Conservation (phyloP, 2,888 invertebrate species). For the Pristionchus japonicus region DNA sequence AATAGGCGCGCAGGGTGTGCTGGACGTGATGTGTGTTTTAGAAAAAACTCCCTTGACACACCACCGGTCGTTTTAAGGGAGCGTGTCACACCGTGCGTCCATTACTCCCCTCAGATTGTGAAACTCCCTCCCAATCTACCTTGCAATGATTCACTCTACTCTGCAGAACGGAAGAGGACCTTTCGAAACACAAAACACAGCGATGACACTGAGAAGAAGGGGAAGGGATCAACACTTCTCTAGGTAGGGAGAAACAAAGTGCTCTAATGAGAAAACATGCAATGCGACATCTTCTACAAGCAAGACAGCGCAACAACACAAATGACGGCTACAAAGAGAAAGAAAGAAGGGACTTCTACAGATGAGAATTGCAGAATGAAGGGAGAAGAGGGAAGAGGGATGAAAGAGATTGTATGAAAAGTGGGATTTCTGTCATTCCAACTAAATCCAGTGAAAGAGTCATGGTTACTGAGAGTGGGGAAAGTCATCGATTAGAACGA, state of each 20-base stretch:
- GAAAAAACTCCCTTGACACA: too few species aligned
- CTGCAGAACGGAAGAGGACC: background rate
- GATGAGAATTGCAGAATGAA: conserved; percentile 10
- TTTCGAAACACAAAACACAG: background rate
- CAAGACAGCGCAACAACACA: background rate
- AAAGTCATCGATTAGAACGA: conserved; percentile 7
- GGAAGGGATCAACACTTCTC: background rate
- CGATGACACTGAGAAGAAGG: background rate
- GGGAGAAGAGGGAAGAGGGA: background rate
- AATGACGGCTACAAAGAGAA: background rate
- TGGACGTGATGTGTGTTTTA: too few species aligned
- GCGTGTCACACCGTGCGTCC: too few species aligned
- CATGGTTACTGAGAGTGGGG: conserved; percentile 9
- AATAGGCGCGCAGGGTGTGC: too few species aligned
- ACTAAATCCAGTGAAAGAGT: background rate
- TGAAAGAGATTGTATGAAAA: background rate
- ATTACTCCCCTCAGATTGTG: background rate
- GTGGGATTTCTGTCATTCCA: background rate
- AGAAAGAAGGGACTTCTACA: background rate
- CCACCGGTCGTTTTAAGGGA: too few species aligned
- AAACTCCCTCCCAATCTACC: background rate
- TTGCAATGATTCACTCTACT: background rate
- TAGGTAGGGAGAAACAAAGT: background rate
- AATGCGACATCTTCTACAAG: background rate
- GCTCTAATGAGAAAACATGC: background rate